Evolutionary conservation across 2,888 invertebrate species (phyloP).

Genomic region (Fissipunctia ypsillon): DNA sequence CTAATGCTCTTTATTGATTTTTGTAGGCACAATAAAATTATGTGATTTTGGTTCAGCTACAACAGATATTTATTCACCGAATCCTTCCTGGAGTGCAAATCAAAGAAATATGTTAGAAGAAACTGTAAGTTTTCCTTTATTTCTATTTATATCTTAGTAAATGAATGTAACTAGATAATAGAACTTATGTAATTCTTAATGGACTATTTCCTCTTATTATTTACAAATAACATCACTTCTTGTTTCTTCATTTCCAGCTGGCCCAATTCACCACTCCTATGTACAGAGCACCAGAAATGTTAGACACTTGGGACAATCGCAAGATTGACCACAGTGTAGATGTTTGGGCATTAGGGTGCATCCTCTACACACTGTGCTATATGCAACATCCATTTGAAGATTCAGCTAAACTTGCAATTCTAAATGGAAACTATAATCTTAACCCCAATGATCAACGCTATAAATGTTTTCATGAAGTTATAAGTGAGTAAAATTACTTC

Average conservation of each 20-base stretch:
- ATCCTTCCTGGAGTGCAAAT: slow-evolving; percentile 97
- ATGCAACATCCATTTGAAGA: slow-evolving; percentile 99
- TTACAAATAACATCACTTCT: slow-evolving; percentile 20
- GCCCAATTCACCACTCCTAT: slow-evolving; percentile 96
- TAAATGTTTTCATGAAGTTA: slow-evolving; percentile 96
- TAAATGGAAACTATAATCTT: slow-evolving; percentile 98
- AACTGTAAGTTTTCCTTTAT: slow-evolving; percentile 91
- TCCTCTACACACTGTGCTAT: slow-evolving; percentile 97
- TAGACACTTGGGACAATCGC: slow-evolving; percentile 99
- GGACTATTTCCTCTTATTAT: neutral
- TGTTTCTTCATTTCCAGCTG: slow-evolving; percentile 88
- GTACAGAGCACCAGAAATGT: slow-evolving; percentile 99
- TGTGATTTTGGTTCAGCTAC: slow-evolving; percentile 99
- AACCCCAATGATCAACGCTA: slow-evolving; percentile 95
- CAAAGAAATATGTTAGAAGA: slow-evolving; percentile 98
- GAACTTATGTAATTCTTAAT: neutral
- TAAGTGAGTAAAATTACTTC: slow-evolving; percentile 91
- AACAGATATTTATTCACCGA: slow-evolving; percentile 94
- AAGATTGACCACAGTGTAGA: slow-evolving; percentile 97
- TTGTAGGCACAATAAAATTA: slow-evolving; percentile 93
- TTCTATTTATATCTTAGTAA: no score
- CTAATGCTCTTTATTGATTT: slow-evolving; percentile 37
- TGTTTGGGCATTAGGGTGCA: slow-evolving; percentile 99
- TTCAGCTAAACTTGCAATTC: slow-evolving; percentile 97
- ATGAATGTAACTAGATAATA: neutral